Conservation (phyloP, 2,797 vertebrate species). For the Aulostomus chinensis region DNA sequence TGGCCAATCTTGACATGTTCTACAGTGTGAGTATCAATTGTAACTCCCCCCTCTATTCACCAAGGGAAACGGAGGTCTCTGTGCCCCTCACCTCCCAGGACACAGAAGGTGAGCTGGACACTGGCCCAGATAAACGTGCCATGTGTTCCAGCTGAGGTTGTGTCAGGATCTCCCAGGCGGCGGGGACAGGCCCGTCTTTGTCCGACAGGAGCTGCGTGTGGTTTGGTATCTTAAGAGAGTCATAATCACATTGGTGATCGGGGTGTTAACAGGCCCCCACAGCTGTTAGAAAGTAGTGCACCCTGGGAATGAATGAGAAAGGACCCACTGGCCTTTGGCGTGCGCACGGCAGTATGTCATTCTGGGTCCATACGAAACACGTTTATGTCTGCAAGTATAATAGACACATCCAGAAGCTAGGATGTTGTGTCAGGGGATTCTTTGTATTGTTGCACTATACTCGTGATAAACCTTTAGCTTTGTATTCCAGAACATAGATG, state of each 20-base stretch:
- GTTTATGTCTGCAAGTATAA: too few relatives aligned
- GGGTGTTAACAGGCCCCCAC: constrained; percentile 66
- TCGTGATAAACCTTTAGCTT: too few relatives aligned
- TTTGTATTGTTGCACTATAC: too few relatives aligned
- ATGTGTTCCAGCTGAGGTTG: constrained; percentile 65
- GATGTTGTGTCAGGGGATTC: too few relatives aligned
- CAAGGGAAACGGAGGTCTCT: constrained; percentile 47
- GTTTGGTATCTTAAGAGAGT: constrained; percentile 74
- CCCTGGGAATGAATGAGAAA: too few relatives aligned
- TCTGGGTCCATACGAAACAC: too few relatives aligned
- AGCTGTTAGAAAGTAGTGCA: constrained; percentile 69
- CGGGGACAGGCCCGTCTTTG: constrained; percentile 69
- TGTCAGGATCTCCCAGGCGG: constrained; percentile 62
- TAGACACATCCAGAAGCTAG: too few relatives aligned
- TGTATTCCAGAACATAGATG: too few relatives aligned
- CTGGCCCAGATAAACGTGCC: constrained; percentile 65
- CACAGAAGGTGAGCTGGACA: constrained; percentile 72
- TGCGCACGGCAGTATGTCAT: too few relatives aligned
- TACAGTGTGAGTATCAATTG: too few relatives aligned
- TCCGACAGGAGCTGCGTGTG: constrained; percentile 69
- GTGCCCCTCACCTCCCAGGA: constrained; percentile 53
- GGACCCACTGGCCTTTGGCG: too few relatives aligned
- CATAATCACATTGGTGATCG: constrained; percentile 66
- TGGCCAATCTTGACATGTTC: constrained; percentile 54
- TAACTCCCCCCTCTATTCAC: too few relatives aligned